These are phyloP conservation scores for Spondyliosoma cantharus DNA, from an alignment of 2,797 vertebrate genomes.

Conservation along the genomic window DNA sequence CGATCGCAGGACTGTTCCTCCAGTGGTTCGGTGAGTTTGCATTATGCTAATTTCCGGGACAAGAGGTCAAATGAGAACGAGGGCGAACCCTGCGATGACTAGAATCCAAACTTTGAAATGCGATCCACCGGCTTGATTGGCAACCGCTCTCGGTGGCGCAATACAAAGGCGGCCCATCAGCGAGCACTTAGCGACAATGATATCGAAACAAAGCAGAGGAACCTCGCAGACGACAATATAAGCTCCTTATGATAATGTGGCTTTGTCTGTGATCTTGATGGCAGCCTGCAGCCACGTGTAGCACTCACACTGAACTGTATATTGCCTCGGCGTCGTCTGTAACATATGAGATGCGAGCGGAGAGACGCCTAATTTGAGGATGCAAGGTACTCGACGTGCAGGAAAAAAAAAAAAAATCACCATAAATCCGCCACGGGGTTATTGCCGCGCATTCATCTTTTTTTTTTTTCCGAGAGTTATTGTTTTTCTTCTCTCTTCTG, in stretches of 20 bases:
- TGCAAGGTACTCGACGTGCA: conserved; percentile 24
- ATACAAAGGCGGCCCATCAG: conserved; percentile 33
- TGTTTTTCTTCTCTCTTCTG: conserved; percentile 46
- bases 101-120: conserved; percentile 17
- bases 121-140: conserved; percentile 20
- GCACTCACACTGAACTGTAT: conserved; percentile 32
- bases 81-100: background rate
- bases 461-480: conserved; percentile 39
- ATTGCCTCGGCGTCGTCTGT: conserved; percentile 44
- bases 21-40: background rate
- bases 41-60: background rate
- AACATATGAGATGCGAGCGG: conserved; percentile 52
- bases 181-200: conserved; percentile 38
- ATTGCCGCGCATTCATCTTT: conserved; percentile 69
- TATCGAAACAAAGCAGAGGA: conserved; percentile 55
- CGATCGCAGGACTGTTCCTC: background rate
- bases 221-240: conserved; percentile 41
- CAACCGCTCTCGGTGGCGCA: conserved; percentile 1
- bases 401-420: conserved; percentile 58
- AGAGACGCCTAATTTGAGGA: conserved; percentile 39
- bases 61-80: conserved; percentile 15
- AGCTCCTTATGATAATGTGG: conserved; percentile 64
- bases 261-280: conserved; percentile 63
- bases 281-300: conserved; percentile 65
- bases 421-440: conserved; percentile 56